phyloP scores from a whole-genome alignment of 2,113 vertebrate genomes.

The Alethe diademata region DNA sequence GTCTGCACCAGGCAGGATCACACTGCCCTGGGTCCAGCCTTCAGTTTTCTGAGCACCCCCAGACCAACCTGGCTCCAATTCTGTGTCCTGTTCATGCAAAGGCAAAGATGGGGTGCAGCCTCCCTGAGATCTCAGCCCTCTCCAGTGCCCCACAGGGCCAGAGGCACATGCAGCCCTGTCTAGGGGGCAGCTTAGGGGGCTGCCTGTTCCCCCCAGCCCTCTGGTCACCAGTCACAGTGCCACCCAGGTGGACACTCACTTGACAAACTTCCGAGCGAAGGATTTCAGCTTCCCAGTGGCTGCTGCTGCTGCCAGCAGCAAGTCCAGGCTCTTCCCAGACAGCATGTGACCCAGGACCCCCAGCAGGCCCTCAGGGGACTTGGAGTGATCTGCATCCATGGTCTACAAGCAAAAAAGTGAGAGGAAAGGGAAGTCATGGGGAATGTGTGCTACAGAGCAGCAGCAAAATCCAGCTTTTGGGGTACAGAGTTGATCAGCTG shows the following conservation, averaged over 20 bases:
- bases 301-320: slow-evolving; percentile 91
- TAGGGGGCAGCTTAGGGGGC: background rate
- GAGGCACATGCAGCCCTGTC: background rate
- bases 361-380: slow-evolving; percentile 92
- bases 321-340: slow-evolving; percentile 94
- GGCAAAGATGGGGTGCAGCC: background rate
- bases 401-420: slow-evolving; percentile 73
- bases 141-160: background rate
- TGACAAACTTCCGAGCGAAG: slow-evolving; percentile 96
- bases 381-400: slow-evolving; percentile 97
- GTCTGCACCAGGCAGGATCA: background rate
- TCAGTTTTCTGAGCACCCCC: background rate
- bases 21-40: background rate
- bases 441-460: background rate
- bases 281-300: slow-evolving; percentile 96
- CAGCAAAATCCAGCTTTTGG: accelerated
- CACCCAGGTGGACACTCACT: slow-evolving; percentile 72
- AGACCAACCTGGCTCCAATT: background rate
- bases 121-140: background rate
- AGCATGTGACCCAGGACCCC: slow-evolving; percentile 97
- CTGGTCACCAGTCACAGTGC: background rate
- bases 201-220: background rate
- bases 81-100: accelerated
- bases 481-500: background rate
- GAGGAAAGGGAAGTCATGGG: background rate